Evolutionary conservation across 2,113 vertebrate species (phyloP).

Genomic region (Sebastes fasciatus): DNA sequence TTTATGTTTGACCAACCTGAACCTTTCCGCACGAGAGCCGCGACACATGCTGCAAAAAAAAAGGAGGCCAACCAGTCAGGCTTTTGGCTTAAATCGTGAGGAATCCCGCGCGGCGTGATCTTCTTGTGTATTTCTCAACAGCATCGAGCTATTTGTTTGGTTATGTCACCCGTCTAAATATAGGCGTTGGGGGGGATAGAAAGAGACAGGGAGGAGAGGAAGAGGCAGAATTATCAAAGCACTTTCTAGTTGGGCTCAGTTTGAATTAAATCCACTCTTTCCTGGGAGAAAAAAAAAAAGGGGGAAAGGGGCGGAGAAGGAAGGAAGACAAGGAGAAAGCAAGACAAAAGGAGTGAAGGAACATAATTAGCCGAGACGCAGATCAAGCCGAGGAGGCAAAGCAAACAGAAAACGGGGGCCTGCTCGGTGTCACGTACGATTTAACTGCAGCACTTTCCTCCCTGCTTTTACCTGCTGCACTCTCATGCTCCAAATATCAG

Average conservation of each 20-base stretch:
- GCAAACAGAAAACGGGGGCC: slow-evolving; percentile 34
- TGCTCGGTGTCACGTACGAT: slow-evolving; percentile 25
- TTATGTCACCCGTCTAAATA: slow-evolving; percentile 74
- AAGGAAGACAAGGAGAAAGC: slow-evolving; percentile 21
- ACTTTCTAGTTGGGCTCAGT: slow-evolving; percentile 28
- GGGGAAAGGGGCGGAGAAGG: not conserved
- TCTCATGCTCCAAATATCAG: slow-evolving; percentile 30
- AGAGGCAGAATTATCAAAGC: slow-evolving; percentile 41
- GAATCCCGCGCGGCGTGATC: slow-evolving; percentile 41
- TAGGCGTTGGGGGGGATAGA: slow-evolving; percentile 41
- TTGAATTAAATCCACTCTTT: slow-evolving; percentile 48
- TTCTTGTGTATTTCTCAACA: slow-evolving; percentile 63
- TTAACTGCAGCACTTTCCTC: slow-evolving; percentile 36
- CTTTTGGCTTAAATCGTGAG: slow-evolving; percentile 44
- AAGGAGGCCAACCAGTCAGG: slow-evolving; percentile 38
- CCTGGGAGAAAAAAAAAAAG: not conserved
- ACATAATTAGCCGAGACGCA: slow-evolving; percentile 57
- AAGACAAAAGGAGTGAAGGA: slow-evolving; percentile 43
- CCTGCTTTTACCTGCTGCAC: not conserved
- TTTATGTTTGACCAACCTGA: slow-evolving; percentile 45
- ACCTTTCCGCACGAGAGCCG: not conserved
- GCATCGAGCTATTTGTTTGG: slow-evolving; percentile 75
- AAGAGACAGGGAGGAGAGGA: not conserved
- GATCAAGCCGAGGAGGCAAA: slow-evolving; percentile 34
- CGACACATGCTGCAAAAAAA: slow-evolving; percentile 1